Evolutionary conservation across 2,888 invertebrate species (phyloP).

Genomic region (Brenthis hecate): DNA sequence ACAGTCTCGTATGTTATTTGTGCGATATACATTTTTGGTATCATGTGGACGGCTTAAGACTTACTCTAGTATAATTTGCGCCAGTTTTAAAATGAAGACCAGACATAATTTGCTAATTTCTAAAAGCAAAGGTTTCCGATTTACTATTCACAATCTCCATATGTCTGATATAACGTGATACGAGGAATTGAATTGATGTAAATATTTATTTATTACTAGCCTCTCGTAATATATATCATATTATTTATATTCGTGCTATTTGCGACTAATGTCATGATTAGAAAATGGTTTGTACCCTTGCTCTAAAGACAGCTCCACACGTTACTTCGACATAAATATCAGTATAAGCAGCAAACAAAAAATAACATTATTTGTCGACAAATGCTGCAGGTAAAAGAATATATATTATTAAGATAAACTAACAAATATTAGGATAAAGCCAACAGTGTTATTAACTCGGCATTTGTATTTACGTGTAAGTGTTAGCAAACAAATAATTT

Average conservation of each 20-base stretch:
- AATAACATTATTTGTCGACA: background rate
- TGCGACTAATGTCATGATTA: constrained; percentile 37
- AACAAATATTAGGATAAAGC: constrained; percentile 4
- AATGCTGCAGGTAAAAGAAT: background rate
- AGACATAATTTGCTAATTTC: background rate
- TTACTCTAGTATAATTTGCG: constrained; percentile 13
- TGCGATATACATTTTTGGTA: constrained; percentile 14
- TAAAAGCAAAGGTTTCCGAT: background rate
- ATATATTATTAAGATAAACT: background rate
- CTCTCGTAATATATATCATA: constrained; percentile 24
- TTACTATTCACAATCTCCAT: no score
- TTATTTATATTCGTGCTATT: constrained; percentile 27
- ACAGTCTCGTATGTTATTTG: constrained; percentile 13
- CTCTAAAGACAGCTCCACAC: constrained; percentile 2
- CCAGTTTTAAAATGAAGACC: background rate
- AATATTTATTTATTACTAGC: constrained; percentile 29
- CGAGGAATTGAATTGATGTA: background rate
- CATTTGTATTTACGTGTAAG: background rate
- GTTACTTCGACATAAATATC: background rate
- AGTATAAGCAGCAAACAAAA: no score
- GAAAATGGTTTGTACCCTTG: constrained; percentile 38
- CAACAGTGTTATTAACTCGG: constrained; percentile 4
- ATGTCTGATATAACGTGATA: no score
- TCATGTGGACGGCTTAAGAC: constrained; percentile 13
- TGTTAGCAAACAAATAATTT: constrained; percentile 11